A percentile compares a stretch with the other conserved stretches of the same genome.
These are phyloP conservation scores for Crotophaga sulcirostris DNA, from an alignment of 2,113 vertebrate species.

Conservation along the genomic window DNA sequence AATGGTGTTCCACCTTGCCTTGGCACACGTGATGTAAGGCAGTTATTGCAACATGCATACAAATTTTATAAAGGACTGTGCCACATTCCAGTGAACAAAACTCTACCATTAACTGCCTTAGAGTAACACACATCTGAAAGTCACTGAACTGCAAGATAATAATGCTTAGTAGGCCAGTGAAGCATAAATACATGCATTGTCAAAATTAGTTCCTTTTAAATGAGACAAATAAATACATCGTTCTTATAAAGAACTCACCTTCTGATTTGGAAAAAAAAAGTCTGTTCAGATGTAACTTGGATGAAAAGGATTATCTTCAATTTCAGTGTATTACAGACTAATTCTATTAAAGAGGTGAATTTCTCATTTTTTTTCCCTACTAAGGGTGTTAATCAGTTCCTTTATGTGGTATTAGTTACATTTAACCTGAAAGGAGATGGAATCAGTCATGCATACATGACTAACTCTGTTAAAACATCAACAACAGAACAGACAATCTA, in stretches of 20 bases:
- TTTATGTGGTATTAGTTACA: neutral
- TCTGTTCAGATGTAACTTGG: neutral
- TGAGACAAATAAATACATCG: neutral
- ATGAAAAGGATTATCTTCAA: neutral
- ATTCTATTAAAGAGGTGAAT: neutral
- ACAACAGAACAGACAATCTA: conserved; percentile 6
- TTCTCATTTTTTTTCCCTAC: neutral
- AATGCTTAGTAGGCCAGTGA: conserved; percentile 28
- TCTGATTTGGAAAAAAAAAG: neutral
- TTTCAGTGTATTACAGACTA: neutral
- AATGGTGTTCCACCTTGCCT: neutral
- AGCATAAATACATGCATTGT: conserved; percentile 21
- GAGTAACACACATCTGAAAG: conserved; percentile 7
- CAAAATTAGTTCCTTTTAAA: conserved; percentile 28
- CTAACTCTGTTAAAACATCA: conserved; percentile 25
- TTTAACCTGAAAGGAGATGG: conserved; percentile 43
- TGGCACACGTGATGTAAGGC: neutral
- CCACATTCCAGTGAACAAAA: conserved; percentile 6
- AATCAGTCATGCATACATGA: conserved; percentile 8
- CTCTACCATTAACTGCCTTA: neutral
- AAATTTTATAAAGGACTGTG: conserved; percentile 21
- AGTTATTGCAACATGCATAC: neutral
- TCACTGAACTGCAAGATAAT: conserved; percentile 23
- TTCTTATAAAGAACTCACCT: neutral
- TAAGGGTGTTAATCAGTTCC: conserved; percentile 13